Percentiles rank a stretch among this genome's conserved stretches.
Evolutionary conservation across 2,888 invertebrate genomes (phyloP).

Genomic region (Bugula neritina): DNA sequence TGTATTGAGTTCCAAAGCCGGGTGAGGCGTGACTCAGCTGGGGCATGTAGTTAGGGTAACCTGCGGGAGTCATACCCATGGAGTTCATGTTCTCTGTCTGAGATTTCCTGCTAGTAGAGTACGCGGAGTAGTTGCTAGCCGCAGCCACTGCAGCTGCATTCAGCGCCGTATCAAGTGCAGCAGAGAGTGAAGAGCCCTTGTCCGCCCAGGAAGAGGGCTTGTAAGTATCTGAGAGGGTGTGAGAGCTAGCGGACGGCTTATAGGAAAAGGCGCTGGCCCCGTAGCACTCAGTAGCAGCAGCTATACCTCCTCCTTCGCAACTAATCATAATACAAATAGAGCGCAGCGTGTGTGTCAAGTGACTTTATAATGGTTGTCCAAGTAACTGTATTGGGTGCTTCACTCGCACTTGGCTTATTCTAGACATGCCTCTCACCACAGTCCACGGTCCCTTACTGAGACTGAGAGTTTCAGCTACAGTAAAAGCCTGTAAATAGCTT

Average conservation of each 20-base stretch:
- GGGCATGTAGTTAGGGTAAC: slow-evolving; percentile 3
- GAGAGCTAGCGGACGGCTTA: background rate
- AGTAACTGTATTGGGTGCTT: background rate
- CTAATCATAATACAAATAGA: background rate
- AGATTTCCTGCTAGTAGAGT: background rate
- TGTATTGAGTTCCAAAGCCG: slow-evolving; percentile 12
- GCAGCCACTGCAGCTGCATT: background rate
- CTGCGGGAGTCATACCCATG: slow-evolving; percentile 2
- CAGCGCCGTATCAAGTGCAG: background rate
- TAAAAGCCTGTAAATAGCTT: no score
- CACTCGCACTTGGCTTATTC: background rate
- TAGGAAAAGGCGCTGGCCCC: background rate
- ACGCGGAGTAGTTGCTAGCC: background rate
- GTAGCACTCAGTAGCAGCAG: background rate
- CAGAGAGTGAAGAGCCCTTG: slow-evolving; percentile 19
- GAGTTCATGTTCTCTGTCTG: background rate
- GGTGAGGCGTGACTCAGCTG: slow-evolving; percentile 13
- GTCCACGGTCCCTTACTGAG: no score
- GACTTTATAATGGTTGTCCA: background rate
- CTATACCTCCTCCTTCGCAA: background rate
- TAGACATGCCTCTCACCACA: no score
- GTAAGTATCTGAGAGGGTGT: slow-evolving; percentile 23
- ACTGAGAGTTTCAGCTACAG: no score
- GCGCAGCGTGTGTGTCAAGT: background rate
- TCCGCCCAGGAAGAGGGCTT: background rate